Conservation (phyloP, 2,888 invertebrate genomes). For the Aphrophora alni region DNA sequence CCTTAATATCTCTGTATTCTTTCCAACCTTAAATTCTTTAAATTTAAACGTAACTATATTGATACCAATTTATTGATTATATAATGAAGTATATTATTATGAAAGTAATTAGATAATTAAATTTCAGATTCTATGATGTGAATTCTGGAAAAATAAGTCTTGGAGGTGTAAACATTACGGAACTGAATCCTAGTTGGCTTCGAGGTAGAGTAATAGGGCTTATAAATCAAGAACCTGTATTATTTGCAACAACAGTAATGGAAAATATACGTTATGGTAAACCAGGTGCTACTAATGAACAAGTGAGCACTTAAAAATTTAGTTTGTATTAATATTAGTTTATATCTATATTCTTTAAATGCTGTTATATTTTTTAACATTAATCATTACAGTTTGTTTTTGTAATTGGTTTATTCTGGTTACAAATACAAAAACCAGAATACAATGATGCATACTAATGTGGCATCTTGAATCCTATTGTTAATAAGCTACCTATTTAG, state of each 20-base stretch:
- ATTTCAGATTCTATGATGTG: slow-evolving; percentile 80
- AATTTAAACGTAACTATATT: too few species aligned
- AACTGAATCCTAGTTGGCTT: slow-evolving; percentile 83
- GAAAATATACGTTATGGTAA: slow-evolving; percentile 95
- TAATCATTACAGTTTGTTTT: background rate
- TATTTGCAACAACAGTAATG: slow-evolving; percentile 88
- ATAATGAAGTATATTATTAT: too few species aligned
- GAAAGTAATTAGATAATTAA: background rate
- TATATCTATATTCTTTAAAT: too few species aligned
- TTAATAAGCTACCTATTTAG: too few species aligned
- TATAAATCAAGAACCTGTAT: slow-evolving; percentile 92
- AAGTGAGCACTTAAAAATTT: slow-evolving; percentile 59
- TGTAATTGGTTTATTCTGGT: too few species aligned
- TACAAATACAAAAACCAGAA: background rate
- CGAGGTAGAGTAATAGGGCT: slow-evolving; percentile 83
- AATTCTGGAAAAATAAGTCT: slow-evolving; percentile 73
- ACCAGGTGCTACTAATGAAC: slow-evolving; percentile 70
- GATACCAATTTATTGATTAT: too few species aligned
- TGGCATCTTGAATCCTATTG: too few species aligned
- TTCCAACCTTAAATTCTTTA: too few species aligned
- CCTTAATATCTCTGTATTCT: too few species aligned
- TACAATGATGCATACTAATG: too few species aligned
- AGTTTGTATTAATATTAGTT: too few species aligned
- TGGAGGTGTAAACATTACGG: slow-evolving; percentile 73
- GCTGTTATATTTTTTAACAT: background rate